Conservation (phyloP, 2,888 invertebrate species). For the Drepana falcataria region DNA sequence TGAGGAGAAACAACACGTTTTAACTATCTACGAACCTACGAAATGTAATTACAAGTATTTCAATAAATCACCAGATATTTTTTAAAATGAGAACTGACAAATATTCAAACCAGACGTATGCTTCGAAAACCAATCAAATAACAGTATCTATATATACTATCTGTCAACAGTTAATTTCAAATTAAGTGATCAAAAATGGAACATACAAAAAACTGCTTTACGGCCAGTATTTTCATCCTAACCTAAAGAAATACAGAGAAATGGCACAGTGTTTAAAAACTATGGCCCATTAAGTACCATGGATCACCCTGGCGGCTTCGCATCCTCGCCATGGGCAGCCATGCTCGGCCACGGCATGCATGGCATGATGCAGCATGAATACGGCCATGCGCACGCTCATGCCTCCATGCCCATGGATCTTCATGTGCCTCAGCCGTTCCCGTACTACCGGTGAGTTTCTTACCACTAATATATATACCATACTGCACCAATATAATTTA, state of each 20-base stretch:
- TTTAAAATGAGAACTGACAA: too few relatives aligned
- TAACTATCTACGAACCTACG: too few relatives aligned
- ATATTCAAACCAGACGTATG: too few relatives aligned
- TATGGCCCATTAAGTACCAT: slow-evolving; percentile 48
- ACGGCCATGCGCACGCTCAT: slow-evolving; percentile 80
- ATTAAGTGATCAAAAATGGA: slow-evolving; percentile 4
- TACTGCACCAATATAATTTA: too few relatives aligned
- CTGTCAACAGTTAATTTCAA: too few relatives aligned
- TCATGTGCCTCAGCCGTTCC: slow-evolving; percentile 94
- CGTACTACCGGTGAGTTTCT: slow-evolving; percentile 89
- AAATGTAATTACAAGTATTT: too few relatives aligned
- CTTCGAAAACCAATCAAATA: too few relatives aligned
- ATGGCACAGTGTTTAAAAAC: slow-evolving; percentile 30
- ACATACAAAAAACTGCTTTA: background rate
- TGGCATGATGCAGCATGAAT: slow-evolving; percentile 82
- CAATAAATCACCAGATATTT: too few relatives aligned
- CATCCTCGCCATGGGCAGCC: slow-evolving; percentile 89
- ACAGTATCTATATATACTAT: too few relatives aligned
- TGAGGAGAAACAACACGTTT: too few relatives aligned
- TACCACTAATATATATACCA: too few relatives aligned
- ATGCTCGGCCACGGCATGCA: slow-evolving; percentile 83
- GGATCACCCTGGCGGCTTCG: slow-evolving; percentile 89
- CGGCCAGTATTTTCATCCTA: slow-evolving; percentile 4
- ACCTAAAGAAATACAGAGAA: slow-evolving; percentile 13
- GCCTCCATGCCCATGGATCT: slow-evolving; percentile 91